Evolutionary conservation across 2,113 vertebrate genomes (phyloP).

Genomic region (Xenotilapia caudafasciata): DNA sequence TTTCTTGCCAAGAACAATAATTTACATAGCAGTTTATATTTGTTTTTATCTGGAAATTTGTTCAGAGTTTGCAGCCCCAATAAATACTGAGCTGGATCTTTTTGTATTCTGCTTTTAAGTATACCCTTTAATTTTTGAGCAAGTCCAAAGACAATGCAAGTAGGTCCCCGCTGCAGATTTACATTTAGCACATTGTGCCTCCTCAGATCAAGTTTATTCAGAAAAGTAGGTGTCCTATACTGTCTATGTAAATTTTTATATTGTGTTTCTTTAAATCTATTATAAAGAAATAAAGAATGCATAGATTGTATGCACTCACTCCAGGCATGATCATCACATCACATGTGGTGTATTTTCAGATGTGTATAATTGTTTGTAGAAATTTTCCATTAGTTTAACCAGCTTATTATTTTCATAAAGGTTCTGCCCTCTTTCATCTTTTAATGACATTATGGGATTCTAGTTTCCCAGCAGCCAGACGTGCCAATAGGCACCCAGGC

Average conservation of each 20-base stretch:
- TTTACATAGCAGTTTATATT: neutral
- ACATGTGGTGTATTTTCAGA: neutral
- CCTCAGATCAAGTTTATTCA: neutral
- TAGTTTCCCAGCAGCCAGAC: neutral
- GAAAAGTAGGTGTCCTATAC: neutral
- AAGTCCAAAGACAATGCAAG: accelerated
- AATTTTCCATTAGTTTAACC: neutral
- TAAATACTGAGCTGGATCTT: neutral
- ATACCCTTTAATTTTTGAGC: neutral
- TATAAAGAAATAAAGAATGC: neutral
- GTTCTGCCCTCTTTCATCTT: neutral
- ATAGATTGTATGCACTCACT: neutral
- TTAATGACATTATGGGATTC: neutral
- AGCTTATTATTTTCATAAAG: neutral
- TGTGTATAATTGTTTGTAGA: neutral
- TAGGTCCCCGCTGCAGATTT: neutral
- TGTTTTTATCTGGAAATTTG: neutral
- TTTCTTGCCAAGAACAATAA: neutral
- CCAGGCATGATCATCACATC: neutral
- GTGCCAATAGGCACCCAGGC: neutral
- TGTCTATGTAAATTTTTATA: neutral
- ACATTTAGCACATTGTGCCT: neutral
- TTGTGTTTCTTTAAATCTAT: neutral
- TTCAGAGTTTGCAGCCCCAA: neutral
- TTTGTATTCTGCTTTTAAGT: neutral